Percentiles rank a stretch among this genome's conserved stretches.
Evolutionary conservation across 2,797 vertebrate species (phyloP).

Genomic region (Scyliorhinus canicula): DNA sequence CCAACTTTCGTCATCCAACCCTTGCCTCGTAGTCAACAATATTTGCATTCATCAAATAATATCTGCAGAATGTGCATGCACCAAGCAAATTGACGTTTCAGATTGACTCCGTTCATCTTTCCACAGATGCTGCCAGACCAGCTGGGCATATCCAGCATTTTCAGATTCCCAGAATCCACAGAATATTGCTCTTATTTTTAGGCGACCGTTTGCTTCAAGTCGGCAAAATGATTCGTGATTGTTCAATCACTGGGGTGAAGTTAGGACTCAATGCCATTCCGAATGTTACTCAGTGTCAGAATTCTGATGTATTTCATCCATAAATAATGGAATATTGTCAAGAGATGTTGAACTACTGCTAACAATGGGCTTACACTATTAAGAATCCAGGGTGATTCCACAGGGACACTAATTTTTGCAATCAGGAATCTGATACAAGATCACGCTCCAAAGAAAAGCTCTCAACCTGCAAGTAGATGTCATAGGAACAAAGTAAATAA

Average conservation of each 20-base stretch:
- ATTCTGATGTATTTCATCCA: not conserved
- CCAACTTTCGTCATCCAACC: not conserved
- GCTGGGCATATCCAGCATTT: not conserved
- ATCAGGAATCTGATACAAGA: not conserved
- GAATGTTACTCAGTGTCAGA: not conserved
- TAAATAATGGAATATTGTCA: not conserved
- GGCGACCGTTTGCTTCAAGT: not conserved
- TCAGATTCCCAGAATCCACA: not conserved
- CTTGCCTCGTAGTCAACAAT: not conserved
- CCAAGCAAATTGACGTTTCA: not conserved
- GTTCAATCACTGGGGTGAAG: not conserved
- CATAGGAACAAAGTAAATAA: not conserved
- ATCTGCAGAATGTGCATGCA: not conserved
- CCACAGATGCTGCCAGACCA: too few species aligned
- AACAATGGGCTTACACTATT: not conserved
- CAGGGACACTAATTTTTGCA: not conserved
- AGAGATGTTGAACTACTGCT: not conserved
- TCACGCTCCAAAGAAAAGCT: not conserved
- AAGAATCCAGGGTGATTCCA: not conserved
- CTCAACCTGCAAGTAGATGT: not conserved
- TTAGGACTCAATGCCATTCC: not conserved
- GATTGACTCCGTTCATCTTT: too few species aligned
- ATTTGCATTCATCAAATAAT: not conserved
- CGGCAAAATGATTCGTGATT: not conserved
- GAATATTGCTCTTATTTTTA: not conserved